Evolutionary conservation across 2,113 vertebrate genomes (phyloP).

Genomic region (Myrmecophaga tridactyla): DNA sequence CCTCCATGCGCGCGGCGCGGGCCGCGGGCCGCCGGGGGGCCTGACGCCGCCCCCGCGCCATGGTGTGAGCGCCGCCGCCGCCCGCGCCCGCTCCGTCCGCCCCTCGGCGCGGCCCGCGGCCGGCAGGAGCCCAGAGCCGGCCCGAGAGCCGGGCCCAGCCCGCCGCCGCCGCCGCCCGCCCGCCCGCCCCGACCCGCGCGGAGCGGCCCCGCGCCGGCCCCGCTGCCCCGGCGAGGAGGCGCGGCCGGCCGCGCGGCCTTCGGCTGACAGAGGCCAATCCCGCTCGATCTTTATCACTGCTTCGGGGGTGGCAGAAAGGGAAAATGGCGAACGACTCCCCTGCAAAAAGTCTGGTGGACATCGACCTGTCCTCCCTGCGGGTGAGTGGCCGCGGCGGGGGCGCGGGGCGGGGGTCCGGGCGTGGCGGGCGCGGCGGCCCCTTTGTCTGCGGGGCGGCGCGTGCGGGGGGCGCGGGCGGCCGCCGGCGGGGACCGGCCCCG

Average conservation of each 20-base stretch:
- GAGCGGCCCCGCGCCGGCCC: constrained; percentile 65
- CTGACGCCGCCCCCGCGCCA: constrained; percentile 54
- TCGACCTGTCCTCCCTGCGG: constrained; percentile 94
- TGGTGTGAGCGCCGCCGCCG: constrained; percentile 77
- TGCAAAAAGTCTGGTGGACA: constrained; percentile 96
- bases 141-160: constrained; percentile 48
- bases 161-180: constrained; percentile 75
- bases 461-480: constrained; percentile 67
- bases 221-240: constrained; percentile 62
- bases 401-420: neutral
- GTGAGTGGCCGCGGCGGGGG: constrained; percentile 83
- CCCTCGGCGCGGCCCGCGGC: constrained; percentile 41
- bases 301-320: constrained; percentile 46
- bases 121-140: constrained; percentile 43
- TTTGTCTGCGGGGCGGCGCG: constrained; percentile 85
- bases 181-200: constrained; percentile 57
- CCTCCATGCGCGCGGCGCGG: constrained; percentile 64
- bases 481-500: neutral
- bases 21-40: constrained; percentile 53
- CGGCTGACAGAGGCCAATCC: neutral
- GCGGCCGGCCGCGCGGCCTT: neutral
- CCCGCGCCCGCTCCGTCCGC: constrained; percentile 65
- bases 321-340: constrained; percentile 98
- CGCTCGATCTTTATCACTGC: neutral
- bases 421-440: constrained; percentile 66